Base-by-base conservation (phyloP, 2,797 vertebrate species). In the Poecilia picta region DNA sequence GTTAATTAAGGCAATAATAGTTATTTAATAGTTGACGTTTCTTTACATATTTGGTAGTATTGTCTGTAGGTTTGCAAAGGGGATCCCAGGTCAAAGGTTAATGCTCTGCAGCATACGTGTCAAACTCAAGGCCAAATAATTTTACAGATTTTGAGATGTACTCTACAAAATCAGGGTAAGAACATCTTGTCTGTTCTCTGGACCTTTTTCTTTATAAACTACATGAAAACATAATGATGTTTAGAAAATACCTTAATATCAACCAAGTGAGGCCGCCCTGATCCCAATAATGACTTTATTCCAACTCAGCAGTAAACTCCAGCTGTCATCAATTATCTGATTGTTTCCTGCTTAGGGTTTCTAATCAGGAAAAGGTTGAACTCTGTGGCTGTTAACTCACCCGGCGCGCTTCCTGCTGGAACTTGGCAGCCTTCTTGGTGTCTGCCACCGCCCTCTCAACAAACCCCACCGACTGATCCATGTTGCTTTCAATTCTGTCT, bases 371-470 rank as follows among this genome's bases (percentile, higher is more conserved):
- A 25, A 23, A 55, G 47, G 64, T 1, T 25, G 8, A 41, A n/a
- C 20, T 28, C 15, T 23, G 28, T 31, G 25, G 18, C 33, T 13
- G 5, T 41, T n/a, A 11, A 91, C 97, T 97, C 92, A 98, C 98
- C 97, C 97, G 96, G 87, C 97, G 96, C 0, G 98, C 98, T 91
- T 98, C 98, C 76, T 98, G 98, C 92, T 98, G 97, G 88, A 95
- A 99, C 90, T 98, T 99, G 83, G 97, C 97, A 0, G 98, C 98
- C 94, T 99, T 99, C 91, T 99, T 99, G 85, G 98, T 99, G 87
- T 99, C 98, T 0, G 98, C 97, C 81, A 99, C 98, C 0, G 97
- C 98, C 73, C 97, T 94, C 83, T 98, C 98, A 78, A 99, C 98
- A 1, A 99, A 99, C 73, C 98, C 98, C 68, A 98, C 97, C 0